Evolutionary conservation across 2,113 vertebrate species (phyloP).

Genomic region (Pleuronectes platessa): DNA sequence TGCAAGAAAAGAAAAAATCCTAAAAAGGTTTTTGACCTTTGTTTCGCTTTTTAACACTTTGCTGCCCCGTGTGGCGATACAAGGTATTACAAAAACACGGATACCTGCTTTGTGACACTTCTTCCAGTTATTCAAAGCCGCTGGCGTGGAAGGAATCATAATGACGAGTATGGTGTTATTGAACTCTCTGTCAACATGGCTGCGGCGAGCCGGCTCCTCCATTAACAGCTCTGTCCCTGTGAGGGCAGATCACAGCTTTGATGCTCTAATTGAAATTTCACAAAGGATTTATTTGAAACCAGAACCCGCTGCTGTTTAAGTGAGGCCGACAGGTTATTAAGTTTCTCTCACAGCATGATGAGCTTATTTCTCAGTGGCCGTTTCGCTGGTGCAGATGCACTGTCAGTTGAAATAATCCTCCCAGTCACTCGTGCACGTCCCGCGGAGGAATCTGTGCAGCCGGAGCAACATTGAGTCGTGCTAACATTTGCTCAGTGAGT

Average conservation of each 20-base stretch:
- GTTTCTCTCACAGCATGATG: constrained; percentile 64
- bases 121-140: constrained; percentile 17
- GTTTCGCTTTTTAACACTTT: background rate
- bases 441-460: constrained; percentile 8
- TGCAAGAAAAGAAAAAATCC: background rate
- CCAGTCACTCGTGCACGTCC: constrained; percentile 19
- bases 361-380: constrained; percentile 59
- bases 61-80: constrained; percentile 43
- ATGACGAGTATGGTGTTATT: constrained; percentile 40
- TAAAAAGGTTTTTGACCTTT: background rate
- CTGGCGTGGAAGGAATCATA: constrained; percentile 49
- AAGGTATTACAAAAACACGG: constrained; percentile 59
- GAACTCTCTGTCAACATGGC: constrained; percentile 34
- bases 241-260: constrained; percentile 54
- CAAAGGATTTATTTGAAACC: constrained; percentile 69
- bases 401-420: constrained; percentile 69
- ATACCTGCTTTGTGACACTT: constrained; percentile 20
- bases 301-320: constrained; percentile 60
- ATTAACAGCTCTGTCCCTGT: constrained; percentile 49
- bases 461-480: constrained; percentile 11
- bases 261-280: constrained; percentile 73
- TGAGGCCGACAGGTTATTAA: constrained; percentile 74
- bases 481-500: constrained; percentile 20
- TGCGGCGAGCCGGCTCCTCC: constrained; percentile 22
- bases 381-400: constrained; percentile 61